Evolutionary conservation across 92 coral and sea anemone species (phyloP).

Genomic region (Pocillopora meandrina): DNA sequence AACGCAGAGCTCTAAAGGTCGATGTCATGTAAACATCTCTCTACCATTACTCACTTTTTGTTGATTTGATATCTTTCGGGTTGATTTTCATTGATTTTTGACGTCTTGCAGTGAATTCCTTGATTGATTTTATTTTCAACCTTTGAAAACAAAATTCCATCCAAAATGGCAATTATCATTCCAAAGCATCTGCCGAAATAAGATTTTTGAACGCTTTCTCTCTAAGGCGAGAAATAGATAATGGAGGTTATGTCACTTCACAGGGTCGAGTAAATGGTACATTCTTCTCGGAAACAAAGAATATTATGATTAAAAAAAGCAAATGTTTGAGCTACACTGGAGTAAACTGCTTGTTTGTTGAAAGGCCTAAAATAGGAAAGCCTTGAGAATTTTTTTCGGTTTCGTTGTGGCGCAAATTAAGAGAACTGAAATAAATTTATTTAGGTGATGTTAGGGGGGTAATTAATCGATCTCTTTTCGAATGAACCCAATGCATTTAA

Average conservation of each 20-base stretch:
- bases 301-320: background rate
- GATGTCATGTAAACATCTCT: conserved; percentile 10
- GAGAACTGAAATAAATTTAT: too few relatives aligned
- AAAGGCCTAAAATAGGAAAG: too few relatives aligned
- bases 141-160: background rate
- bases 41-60: conserved; percentile 5
- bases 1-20: background rate
- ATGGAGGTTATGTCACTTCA: background rate
- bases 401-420: too few relatives aligned
- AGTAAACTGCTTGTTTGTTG: background rate
- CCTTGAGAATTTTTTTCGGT: too few relatives aligned
- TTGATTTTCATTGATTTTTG: conserved; percentile 8
- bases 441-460: too few relatives aligned
- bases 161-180: background rate
- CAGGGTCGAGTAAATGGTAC: background rate
- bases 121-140: background rate
- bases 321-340: background rate
- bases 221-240: conserved; percentile 2
- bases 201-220: background rate
- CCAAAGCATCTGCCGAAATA: background rate
- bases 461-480: background rate
- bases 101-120: conserved; percentile 18
- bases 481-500: background rate
- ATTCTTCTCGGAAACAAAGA: conserved; percentile 7
- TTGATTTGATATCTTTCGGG: background rate